Percentiles rank a stretch among this genome's conserved stretches.
phyloP scores from a whole-genome alignment of 2,888 invertebrate genomes.

The Drosophila mettleri region DNA sequence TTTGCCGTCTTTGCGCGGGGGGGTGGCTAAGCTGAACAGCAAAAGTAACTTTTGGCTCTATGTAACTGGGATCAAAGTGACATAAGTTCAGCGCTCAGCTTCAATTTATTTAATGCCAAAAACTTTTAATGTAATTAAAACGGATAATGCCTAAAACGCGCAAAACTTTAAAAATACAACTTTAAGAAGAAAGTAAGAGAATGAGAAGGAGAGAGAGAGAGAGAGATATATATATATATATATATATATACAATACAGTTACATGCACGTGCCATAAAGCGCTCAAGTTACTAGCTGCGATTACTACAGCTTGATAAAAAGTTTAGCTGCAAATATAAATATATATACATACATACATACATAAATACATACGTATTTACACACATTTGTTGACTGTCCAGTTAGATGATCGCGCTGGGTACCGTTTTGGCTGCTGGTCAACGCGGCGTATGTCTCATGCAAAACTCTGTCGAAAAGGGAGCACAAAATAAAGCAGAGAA shows the following conservation, averaged over 20 bases:
- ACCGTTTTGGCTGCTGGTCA: constrained; percentile 31
- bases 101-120: constrained; percentile 75
- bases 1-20: no score
- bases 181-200: no score
- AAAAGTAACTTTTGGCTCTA: constrained; percentile 63
- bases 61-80: constrained; percentile 73
- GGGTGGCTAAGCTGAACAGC: constrained; percentile 53
- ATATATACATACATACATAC: background rate
- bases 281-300: constrained; percentile 75
- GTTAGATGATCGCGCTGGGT: constrained; percentile 44
- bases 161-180: constrained; percentile 57
- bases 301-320: constrained; percentile 44
- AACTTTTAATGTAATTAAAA: constrained; percentile 77
- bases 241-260: constrained; percentile 9
- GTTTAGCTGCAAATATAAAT: constrained; percentile 10
- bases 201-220: no score
- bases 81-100: constrained; percentile 71
- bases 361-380: background rate
- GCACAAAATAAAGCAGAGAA: constrained; percentile 29
- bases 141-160: constrained; percentile 71
- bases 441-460: constrained; percentile 73
- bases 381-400: constrained; percentile 4
- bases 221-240: background rate
- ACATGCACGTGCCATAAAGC: constrained; percentile 67
- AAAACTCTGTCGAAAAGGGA: constrained; percentile 35